These are phyloP conservation scores for Chamaetylas fuelleborni DNA, from an alignment of 2,113 vertebrate species.

Conservation along the genomic window DNA sequence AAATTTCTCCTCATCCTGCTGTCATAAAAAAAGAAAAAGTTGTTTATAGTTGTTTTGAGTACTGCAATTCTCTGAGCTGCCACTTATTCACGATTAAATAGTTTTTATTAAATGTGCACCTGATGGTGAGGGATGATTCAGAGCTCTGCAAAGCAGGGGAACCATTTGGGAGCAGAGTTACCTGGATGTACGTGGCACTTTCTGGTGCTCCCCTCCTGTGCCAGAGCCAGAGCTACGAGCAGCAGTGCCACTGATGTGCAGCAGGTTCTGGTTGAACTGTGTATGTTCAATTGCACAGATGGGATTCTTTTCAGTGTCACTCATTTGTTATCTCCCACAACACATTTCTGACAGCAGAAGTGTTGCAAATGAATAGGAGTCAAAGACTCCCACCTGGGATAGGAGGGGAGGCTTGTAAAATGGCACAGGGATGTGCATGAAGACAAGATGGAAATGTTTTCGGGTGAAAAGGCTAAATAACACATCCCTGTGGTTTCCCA, in stretches of 20 bases:
- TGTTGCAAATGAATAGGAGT: background rate
- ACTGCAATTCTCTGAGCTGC: background rate
- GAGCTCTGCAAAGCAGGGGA: background rate
- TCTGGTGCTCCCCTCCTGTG: background rate
- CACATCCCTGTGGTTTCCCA: background rate
- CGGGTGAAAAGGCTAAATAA: background rate
- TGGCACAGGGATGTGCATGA: background rate
- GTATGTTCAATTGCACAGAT: background rate
- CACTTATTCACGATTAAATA: background rate
- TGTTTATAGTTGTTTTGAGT: background rate
- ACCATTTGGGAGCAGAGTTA: background rate
- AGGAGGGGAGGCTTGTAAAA: background rate
- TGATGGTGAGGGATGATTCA: background rate
- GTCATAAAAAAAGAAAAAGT: background rate
- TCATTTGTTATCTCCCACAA: background rate
- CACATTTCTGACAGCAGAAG: background rate
- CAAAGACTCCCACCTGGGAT: background rate
- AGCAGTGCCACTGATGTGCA: background rate
- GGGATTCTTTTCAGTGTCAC: background rate
- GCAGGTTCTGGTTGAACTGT: background rate
- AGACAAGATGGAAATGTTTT: background rate
- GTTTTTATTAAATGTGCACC: background rate
- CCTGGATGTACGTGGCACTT: rapidly evolving
- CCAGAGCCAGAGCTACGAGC: background rate
- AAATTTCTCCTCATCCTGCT: background rate